Base-by-base conservation (phyloP, 2,797 vertebrate species). In the Remorina albescens region DNA sequence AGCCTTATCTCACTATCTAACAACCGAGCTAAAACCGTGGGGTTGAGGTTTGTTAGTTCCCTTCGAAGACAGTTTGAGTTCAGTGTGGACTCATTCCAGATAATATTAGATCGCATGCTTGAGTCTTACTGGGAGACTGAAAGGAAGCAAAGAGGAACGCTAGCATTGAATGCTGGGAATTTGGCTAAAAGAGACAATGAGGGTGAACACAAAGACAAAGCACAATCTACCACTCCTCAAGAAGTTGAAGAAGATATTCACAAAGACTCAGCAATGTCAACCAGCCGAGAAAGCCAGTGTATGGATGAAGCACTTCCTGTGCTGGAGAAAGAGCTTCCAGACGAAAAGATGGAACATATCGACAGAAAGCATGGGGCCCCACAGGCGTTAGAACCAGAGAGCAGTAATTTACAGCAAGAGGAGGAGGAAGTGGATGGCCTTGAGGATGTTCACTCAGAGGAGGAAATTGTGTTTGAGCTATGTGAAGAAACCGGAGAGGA, bases 71-170 rank as follows among this genome's bases (percentile, higher is more conserved):
- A 99, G 90, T 99, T 99, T 82, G 97, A 99, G 91, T 99, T 99
- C 80, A 99, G 98, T 0, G 97, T 99, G 21, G 98, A 99, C 89
- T 99, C 98, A 46, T 99, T 99, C 91, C 98, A 99, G 76, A 98
- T 99, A 58, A 90, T 97, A 63, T 90, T 99, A 78, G 96, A 98
- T 82, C 93, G 95, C 15, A 94, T 99, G 81, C 89, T 99, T 19
- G 92, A 94, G 6, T 91, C 95, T 28, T 99, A 98, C 82, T 93
- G 92, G 77, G 94, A 95, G 42, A 83, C 86, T 1, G 95, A 96
- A 46, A 87, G 74, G 91, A 93, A 74, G 73, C 82, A 88, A 72
- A 65, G 67, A 34, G 75, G 60, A 34, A 77, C 75, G 54, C 13
- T 82, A 65, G 53, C 62, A 0, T 26, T 77, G 56, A 80, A 83